Percentiles rank a stretch among this genome's conserved stretches.
Evolutionary conservation across 2,888 invertebrate species (phyloP).

Genomic region (Agelastica alni): DNA sequence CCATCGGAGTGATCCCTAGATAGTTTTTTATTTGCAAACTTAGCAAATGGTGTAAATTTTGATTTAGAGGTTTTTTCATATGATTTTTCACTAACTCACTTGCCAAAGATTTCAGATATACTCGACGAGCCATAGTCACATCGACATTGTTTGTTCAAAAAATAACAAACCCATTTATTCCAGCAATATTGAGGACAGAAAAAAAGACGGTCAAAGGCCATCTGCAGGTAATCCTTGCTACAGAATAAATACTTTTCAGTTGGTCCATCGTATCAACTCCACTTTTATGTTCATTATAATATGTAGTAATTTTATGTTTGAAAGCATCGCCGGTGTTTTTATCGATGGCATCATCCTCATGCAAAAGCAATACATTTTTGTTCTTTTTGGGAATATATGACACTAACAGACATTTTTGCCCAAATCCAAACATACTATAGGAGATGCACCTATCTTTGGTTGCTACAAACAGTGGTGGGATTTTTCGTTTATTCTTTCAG

Average conservation of each 20-base stretch:
- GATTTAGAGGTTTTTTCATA: neutral
- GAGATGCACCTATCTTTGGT: too few relatives aligned
- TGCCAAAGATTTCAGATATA: too few relatives aligned
- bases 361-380: conserved; percentile 10
- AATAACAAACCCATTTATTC: neutral
- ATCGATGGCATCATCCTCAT: conserved; percentile 3
- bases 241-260: too few relatives aligned
- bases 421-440: too few relatives aligned
- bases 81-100: too few relatives aligned
- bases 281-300: conserved; percentile 9
- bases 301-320: conserved; percentile 3
- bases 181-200: too few relatives aligned
- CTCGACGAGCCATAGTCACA: too few relatives aligned
- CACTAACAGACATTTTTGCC: too few relatives aligned
- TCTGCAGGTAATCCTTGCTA: too few relatives aligned
- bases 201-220: too few relatives aligned
- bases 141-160: neutral
- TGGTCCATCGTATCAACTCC: too few relatives aligned
- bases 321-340: conserved; percentile 7
- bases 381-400: too few relatives aligned
- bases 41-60: neutral
- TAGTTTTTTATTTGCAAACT: neutral
- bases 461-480: neutral
- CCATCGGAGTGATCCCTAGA: neutral
- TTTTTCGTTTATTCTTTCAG: neutral